phyloP scores from a whole-genome alignment of 2,888 invertebrate species.

The Epistrophe eligans region DNA sequence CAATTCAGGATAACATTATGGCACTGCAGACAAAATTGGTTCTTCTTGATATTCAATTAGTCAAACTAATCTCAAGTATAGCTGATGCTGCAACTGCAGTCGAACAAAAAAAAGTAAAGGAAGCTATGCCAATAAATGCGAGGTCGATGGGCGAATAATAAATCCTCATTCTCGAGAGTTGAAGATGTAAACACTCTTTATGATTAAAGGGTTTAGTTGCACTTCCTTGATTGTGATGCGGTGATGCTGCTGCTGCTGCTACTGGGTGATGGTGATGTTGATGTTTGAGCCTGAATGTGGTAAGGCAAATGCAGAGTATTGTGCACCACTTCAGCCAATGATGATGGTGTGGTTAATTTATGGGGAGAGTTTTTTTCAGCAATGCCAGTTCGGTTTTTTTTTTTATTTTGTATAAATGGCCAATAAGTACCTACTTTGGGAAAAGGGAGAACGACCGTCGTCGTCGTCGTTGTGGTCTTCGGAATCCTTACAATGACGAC shows the following conservation, averaged over 20 bases:
- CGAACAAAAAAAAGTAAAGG: neutral
- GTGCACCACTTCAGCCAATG: conserved; percentile 31
- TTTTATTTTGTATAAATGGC: conserved; percentile 37
- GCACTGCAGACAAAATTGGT: conserved; percentile 7
- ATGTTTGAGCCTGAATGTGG: neutral
- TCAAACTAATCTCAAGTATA: conserved; percentile 17
- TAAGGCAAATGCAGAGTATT: conserved; percentile 8
- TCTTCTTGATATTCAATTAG: conserved; percentile 24
- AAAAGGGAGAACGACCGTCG: conserved; percentile 16
- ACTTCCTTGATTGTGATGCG: conserved; percentile 29
- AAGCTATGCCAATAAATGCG: conserved; percentile 41
- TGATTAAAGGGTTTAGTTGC: conserved; percentile 67
- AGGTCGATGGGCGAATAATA: conserved; percentile 69
- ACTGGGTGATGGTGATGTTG: neutral
- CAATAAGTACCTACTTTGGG: conserved; percentile 24
- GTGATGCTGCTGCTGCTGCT: neutral
- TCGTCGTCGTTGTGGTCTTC: neutral
- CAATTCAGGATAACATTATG: neutral
- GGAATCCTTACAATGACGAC: neutral
- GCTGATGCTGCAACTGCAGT: conserved; percentile 29
- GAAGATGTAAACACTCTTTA: conserved; percentile 67
- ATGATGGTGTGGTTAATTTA: conserved; percentile 53
- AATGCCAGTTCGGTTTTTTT: neutral
- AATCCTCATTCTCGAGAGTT: conserved; percentile 59
- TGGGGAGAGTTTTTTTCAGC: conserved; percentile 22